Evolutionary conservation across 2,797 vertebrate species (phyloP), one percentile per base, ranked within the genome.

Genomic region (Epinephelus awoara): DNA sequence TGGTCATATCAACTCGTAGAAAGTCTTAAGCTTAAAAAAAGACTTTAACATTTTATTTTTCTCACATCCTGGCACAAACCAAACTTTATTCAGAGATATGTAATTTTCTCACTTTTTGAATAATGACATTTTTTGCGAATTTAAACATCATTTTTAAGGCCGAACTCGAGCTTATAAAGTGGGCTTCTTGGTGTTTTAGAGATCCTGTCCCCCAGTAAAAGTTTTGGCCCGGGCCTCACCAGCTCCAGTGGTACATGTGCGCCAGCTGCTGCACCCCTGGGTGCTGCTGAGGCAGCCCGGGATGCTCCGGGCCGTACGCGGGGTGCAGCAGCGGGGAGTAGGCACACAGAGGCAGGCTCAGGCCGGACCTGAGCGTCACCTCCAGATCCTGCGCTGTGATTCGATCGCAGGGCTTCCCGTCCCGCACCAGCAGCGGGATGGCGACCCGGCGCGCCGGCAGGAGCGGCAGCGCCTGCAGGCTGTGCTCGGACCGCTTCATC

Each of bases 241-340:
- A 98, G 93, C 95, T 97, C 97, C 97, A 99, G 70, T 96, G 96
- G 90, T 96, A 96, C 89, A 96, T 89, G 83, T 95, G 96, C 75
- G 96, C 95, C 94, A 97, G 92, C 69, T 96, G 96, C 84, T 96
- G 96, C 85, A 95, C 94, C 66, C 96, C 91, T 49, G 96, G 93
- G 2, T 80, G 75, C 54, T 94, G 96, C 77, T 95, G 94, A 84
- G 88, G 89, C 88, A 94, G 80, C 85, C 82, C 76, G 14, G 34
- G 3, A n/a, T 27, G 82, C 23, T 96, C 92, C 9, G 96, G 92
- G 79, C 94, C 95, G 93, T 96, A 96, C 54, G 95, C 96, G 78
- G 96, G 93, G 80, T 94, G 96, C 91, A 89, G 82, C 79, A 91
- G 79, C 6, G 82, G 83, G 7, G 86, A 38, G 72, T 58, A 85